Base-by-base conservation (phyloP, 2,113 vertebrate species). In the Malurus elegans region DNA sequence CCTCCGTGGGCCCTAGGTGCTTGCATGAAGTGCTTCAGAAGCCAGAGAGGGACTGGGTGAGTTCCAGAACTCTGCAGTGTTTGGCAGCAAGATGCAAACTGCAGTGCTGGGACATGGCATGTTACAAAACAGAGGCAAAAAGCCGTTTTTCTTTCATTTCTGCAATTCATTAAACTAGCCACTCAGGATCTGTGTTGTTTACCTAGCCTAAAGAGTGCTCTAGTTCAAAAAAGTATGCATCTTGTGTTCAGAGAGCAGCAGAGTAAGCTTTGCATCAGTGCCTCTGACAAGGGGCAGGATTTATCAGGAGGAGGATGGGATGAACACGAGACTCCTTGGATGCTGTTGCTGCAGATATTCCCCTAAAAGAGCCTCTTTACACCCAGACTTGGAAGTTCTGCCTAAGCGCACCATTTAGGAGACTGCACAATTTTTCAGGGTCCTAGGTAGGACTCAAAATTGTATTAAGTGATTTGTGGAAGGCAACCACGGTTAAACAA, bases 61-160 rank as follows among this genome's bases (percentile, higher is more conserved):
- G 31, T 70, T 95, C 79, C 79, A 93, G 72, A 69, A 45, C 28
- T 73, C 67, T 58, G 50, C 58, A 61, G 36, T 26, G 14, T 54
- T 92, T 91, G 74, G 67, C 83, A 91, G 47, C 36, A 57, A 57
- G 21, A 64, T 78, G 47, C 47, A 1, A 9, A 47, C 42, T 4
- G 4, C 75, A 80, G 38, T 2, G 2, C 38, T 8, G 2, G 51
- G 51, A 58, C 34, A 78, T 38, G 1, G 0, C n/a, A 50, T 7
- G 23, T 73, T 92, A 73, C n/a, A 62, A 86, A 96, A 73, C 36
- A 83, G 54, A 88, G 38, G 38, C 60, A 94, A 95, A 88, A 86
- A 11, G 29, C 25, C 10, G 38, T 79, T 88, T 93, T 80, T 15
- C 31, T 79, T 79, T 76, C 32, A 65, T 88, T 95, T 93, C 47